Evolutionary conservation across 37 sponge, comb jelly and placozoan genomes (phyloP).

Genomic region (Sycon ciliatum): DNA sequence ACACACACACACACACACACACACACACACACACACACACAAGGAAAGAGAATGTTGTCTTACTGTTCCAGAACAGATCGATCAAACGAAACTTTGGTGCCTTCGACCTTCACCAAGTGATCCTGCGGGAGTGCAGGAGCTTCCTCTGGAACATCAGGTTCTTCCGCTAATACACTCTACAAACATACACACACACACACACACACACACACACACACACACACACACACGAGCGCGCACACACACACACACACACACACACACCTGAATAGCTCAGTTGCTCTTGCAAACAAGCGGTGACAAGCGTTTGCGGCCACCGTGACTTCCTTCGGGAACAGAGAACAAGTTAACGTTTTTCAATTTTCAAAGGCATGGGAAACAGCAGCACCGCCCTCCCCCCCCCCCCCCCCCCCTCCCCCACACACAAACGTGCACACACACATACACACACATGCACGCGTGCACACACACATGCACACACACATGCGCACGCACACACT

Average conservation of each 20-base stretch:
- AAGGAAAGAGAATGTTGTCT: too few species aligned
- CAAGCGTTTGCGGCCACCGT: too few species aligned
- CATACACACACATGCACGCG: too few species aligned
- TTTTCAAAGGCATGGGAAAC: too few species aligned
- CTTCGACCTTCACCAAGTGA: constrained; percentile 80
- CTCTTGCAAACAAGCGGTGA: neutral
- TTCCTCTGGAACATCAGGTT: constrained; percentile 59
- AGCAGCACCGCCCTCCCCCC: too few species aligned
- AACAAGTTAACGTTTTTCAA: too few species aligned
- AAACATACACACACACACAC: neutral
- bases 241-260: neutral
- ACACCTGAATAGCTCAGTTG: neutral
- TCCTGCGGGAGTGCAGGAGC: constrained; percentile 40
- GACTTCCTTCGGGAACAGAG: too few species aligned
- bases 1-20: constrained; percentile 1
- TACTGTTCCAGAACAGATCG: constrained; percentile 35
- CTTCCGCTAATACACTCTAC: too few species aligned
- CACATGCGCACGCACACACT: too few species aligned
- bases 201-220: constrained; percentile 5
- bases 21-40: constrained; percentile 3
- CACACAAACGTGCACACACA: too few species aligned
- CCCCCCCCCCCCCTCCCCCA: too few species aligned
- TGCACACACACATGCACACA: too few species aligned
- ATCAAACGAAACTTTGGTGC: constrained; percentile 70
- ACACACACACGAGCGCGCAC: neutral